These are phyloP conservation scores for Leptinotarsa texana DNA, from an alignment of 1,140 invertebrate species.

Conservation along the genomic window DNA sequence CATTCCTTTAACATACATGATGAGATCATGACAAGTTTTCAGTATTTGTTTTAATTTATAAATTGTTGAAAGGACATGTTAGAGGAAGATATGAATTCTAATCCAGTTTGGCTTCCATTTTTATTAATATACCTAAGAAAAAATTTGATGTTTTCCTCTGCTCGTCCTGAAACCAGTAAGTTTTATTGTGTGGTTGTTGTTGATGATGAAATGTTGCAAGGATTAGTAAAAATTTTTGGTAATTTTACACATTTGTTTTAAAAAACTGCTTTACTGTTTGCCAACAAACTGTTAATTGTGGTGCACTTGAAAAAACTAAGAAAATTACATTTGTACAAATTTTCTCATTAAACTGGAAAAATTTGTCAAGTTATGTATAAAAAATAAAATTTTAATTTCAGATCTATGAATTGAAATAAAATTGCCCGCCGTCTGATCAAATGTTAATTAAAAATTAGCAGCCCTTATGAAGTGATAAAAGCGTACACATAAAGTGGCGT, in stretches of 20 bases:
- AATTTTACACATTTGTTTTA: slow-evolving; percentile 33
- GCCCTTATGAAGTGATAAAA: too few species aligned
- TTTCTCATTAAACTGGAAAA: too few species aligned
- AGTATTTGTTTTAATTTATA: slow-evolving; percentile 32
- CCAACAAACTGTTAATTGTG: slow-evolving; percentile 8
- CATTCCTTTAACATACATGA: slow-evolving; percentile 31
- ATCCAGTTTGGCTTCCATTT: slow-evolving; percentile 51
- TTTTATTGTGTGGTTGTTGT: slow-evolving; percentile 51
- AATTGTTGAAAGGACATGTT: slow-evolving; percentile 30
- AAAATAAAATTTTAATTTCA: too few species aligned
- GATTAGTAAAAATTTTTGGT: slow-evolving; percentile 18
- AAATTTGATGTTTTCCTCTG: slow-evolving; percentile 43
- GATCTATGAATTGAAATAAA: too few species aligned
- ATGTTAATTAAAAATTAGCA: too few species aligned
- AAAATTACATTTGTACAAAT: not conserved
- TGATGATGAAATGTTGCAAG: slow-evolving; percentile 43
- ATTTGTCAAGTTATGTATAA: too few species aligned
- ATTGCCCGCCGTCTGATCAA: too few species aligned
- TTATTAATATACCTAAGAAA: slow-evolving; percentile 41
- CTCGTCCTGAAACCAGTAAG: slow-evolving; percentile 34
- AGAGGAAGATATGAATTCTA: slow-evolving; percentile 41
- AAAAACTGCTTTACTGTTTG: slow-evolving; percentile 31
- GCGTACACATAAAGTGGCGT: too few species aligned
- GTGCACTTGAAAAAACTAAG: not conserved
- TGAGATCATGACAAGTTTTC: slow-evolving; percentile 47